Percentiles rank a stretch among this genome's conserved stretches.
phyloP scores from a whole-genome alignment of 1,140 invertebrate species.

The Paraescarpia echinospica region DNA sequence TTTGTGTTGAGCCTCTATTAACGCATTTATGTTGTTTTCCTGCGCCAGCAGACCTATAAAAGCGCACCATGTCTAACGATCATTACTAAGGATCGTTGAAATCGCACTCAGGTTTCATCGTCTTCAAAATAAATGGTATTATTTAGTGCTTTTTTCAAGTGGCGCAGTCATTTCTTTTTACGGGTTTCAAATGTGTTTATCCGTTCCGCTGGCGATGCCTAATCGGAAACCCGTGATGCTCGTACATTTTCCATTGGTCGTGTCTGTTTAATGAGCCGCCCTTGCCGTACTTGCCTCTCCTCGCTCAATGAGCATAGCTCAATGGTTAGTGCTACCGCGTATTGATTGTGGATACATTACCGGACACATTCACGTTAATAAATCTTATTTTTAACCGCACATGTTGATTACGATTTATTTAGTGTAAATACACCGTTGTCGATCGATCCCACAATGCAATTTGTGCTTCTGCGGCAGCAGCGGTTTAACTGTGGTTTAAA shows the following conservation, averaged over 20 bases:
- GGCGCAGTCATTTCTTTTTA: background rate
- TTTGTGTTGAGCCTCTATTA: background rate
- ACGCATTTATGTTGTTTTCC: background rate
- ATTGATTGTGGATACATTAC: background rate
- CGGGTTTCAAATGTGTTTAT: background rate
- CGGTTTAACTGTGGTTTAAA: background rate
- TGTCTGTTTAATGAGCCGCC: background rate
- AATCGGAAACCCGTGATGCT: background rate
- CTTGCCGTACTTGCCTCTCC: background rate
- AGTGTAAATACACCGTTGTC: background rate
- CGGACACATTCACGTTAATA: background rate
- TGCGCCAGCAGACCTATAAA: background rate
- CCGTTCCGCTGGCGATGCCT: background rate
- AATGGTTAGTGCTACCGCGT: background rate
- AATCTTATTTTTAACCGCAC: background rate
- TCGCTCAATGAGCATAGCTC: background rate
- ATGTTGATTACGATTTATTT: background rate
- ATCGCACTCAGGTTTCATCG: no score
- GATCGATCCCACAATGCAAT: background rate
- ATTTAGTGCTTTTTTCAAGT: background rate
- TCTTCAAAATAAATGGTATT: background rate
- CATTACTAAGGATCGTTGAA: no score
- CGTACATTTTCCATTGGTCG: background rate
- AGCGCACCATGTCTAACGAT: background rate
- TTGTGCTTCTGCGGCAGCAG: background rate